Base-by-base conservation (phyloP, 2,797 vertebrate species). In the Channallabes apus region DNA sequence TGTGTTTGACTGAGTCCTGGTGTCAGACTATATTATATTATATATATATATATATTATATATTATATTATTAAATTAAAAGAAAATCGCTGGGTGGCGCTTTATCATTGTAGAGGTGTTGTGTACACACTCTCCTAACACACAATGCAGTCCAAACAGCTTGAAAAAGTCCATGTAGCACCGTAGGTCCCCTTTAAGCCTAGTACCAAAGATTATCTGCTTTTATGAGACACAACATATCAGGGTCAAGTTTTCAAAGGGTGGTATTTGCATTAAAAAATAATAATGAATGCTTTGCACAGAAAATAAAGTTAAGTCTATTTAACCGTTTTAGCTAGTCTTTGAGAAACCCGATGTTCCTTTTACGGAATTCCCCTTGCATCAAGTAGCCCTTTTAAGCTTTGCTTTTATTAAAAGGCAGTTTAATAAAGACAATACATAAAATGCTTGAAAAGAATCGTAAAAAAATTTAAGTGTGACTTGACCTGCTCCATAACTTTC, bases 161-260 rank as follows among this genome's bases (percentile, higher is more conserved):
- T n/a, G n/a, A n/a, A n/a, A n/a, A n/a, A n/a, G n/a, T n/a, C n/a
- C n/a, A n/a, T n/a, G n/a, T n/a, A n/a, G n/a, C n/a, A n/a, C n/a
- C n/a, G n/a, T n/a, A n/a, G n/a, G n/a, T n/a, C n/a, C n/a, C n/a
- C n/a, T n/a, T n/a, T n/a, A 82, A 71, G 73, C 68, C 79, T 81
- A 81, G 80, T 86, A 83, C 73, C 11, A 18, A 89, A 54, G 15
- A 82, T 85, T 80, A 88, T 77, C 54, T 61, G 54, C 22, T 88
- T 54, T 64, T 80, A 62, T 73, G 77, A 86, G 83, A n/a, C n/a
- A 67, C 73, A 68, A 69, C 58, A 64, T 41, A 75, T 69, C 75
- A 59, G 64, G 79, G 87, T 84, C 82, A 87, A 85, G 83, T 86
- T 84, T 87, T 83, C 85, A 75, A 61, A 83, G 75, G 29, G 85